These are phyloP conservation scores for Drosophila watanabei DNA, from an alignment of 1,140 invertebrate species.

Conservation along the genomic window DNA sequence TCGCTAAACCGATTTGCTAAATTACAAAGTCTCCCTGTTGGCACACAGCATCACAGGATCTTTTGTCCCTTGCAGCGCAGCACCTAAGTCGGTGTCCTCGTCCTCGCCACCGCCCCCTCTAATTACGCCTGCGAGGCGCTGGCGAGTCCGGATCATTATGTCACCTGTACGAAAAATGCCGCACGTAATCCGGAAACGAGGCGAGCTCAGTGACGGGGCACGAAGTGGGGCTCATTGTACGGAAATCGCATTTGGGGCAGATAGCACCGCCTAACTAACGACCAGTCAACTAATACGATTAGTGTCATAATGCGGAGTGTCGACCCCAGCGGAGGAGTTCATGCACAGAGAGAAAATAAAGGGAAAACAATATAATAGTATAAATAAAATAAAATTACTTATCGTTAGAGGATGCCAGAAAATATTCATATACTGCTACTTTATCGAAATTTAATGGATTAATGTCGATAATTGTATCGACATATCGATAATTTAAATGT, in stretches of 20 bases:
- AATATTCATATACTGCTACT: too few species aligned
- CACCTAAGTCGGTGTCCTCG: conserved; percentile 7
- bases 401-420: neutral
- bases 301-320: conserved; percentile 71
- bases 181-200: conserved; percentile 75
- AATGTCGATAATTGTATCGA: too few species aligned
- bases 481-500: too few species aligned
- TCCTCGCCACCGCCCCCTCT: conserved; percentile 29
- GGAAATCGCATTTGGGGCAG: conserved; percentile 76
- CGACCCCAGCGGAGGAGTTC: conserved; percentile 5
- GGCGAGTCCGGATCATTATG: conserved; percentile 70
- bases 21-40: conserved; percentile 60
- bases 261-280: conserved; percentile 69
- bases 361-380: fast-evolving
- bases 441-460: too few species aligned
- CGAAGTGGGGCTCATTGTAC: conserved; percentile 62
- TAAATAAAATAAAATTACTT: neutral
- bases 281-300: conserved; percentile 74
- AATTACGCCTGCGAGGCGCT: conserved; percentile 58
- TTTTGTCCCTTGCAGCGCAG: conserved; percentile 30
- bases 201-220: conserved; percentile 20
- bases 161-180: conserved; percentile 77
- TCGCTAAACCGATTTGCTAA: conserved; percentile 76
- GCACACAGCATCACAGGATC: conserved; percentile 19
- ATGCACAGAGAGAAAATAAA: conserved; percentile 1